Conservation (phyloP, 2,113 vertebrate genomes). For the Callionymus lyra region DNA sequence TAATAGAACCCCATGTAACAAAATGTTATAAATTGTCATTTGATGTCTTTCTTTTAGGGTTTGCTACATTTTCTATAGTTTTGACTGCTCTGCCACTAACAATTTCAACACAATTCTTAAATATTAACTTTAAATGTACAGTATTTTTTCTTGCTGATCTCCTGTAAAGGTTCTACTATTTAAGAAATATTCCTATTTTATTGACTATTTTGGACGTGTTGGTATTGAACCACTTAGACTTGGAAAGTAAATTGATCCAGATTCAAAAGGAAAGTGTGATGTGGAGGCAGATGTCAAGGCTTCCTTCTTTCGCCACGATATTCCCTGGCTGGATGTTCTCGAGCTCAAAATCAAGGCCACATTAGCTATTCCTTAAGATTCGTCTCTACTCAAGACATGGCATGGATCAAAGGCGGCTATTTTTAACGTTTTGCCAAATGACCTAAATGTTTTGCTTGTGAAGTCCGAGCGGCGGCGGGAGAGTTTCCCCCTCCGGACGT, state of each 20-base stretch:
- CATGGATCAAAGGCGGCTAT: slow-evolving; percentile 45
- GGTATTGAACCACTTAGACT: background rate
- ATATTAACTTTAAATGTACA: slow-evolving; percentile 31
- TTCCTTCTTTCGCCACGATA: slow-evolving; percentile 41
- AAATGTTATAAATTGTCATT: too few species aligned
- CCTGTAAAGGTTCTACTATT: too few species aligned
- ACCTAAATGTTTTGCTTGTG: slow-evolving; percentile 56
- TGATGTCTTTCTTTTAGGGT: too few species aligned
- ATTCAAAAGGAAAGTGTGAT: background rate
- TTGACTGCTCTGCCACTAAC: too few species aligned
- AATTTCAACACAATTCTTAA: too few species aligned
- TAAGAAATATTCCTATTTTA: too few species aligned
- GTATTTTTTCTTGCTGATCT: too few species aligned
- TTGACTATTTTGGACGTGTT: too few species aligned
- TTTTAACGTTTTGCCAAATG: slow-evolving; percentile 55
- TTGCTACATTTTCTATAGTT: too few species aligned
- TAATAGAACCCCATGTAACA: too few species aligned
- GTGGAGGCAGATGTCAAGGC: slow-evolving; percentile 6
- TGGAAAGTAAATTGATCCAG: background rate
- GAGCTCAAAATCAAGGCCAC: slow-evolving; percentile 62
- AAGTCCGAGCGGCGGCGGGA: slow-evolving; percentile 18
- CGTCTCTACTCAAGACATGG: slow-evolving; percentile 46
- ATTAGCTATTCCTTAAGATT: slow-evolving; percentile 68
- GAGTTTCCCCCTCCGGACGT: slow-evolving; percentile 41
- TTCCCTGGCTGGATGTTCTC: slow-evolving; percentile 53